phyloP scores from a whole-genome alignment of 2,888 invertebrate genomes.

The Lithosia quadra region DNA sequence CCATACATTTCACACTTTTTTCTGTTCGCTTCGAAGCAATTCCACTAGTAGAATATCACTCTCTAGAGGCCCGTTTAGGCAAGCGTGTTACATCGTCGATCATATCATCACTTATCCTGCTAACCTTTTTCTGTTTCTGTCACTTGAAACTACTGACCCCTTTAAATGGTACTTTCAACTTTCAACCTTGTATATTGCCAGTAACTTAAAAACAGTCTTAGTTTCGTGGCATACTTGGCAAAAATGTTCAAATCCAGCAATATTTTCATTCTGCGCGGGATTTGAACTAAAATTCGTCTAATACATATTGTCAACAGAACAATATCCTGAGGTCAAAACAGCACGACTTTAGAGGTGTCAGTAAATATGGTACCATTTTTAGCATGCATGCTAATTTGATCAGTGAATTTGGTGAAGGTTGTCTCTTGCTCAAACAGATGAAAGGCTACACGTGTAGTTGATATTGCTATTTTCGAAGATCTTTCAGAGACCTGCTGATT shows the following conservation, averaged over 20 bases:
- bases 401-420: neutral
- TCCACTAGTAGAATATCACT: too few relatives aligned
- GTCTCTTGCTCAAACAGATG: neutral
- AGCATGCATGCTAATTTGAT: conserved; percentile 4
- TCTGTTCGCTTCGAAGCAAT: too few relatives aligned
- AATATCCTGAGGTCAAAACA: neutral
- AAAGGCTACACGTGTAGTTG: neutral
- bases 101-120: too few relatives aligned
- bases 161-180: neutral
- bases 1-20: too few relatives aligned
- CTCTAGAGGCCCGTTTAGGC: too few relatives aligned
- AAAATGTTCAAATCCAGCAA: neutral
- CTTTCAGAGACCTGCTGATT: too few relatives aligned
- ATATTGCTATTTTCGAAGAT: too few relatives aligned
- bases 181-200: neutral
- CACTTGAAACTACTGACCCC: neutral
- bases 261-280: neutral
- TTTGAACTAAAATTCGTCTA: neutral
- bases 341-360: conserved; percentile 7
- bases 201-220: neutral
- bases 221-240: neutral
- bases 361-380: conserved; percentile 1
- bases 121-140: neutral
- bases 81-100: neutral
- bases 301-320: conserved; percentile 3